Percentiles rank a stretch among this genome's conserved stretches.
These are phyloP conservation scores for Neodontobutis hainanensis DNA, from an alignment of 2,113 vertebrate genomes.

Conservation along the genomic window DNA sequence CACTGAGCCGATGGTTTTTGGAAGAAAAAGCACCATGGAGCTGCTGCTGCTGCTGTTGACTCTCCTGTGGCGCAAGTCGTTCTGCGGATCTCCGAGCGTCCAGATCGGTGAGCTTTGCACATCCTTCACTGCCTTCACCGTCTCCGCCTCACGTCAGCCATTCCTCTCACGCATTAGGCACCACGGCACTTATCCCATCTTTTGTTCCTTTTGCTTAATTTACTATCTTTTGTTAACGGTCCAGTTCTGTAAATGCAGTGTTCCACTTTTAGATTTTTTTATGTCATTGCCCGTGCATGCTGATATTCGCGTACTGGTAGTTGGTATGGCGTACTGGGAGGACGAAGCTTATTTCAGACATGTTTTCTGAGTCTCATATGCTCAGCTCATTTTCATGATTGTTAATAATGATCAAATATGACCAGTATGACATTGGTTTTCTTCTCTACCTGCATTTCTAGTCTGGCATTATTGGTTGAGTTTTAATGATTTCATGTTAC, in stretches of 20 bases:
- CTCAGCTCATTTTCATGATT: not conserved
- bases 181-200: not conserved
- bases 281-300: constrained; percentile 1
- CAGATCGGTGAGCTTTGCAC: constrained; percentile 61
- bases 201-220: not conserved
- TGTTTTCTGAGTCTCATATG: not conserved
- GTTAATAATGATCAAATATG: too few species aligned
- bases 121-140: not conserved
- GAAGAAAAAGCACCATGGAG: constrained; percentile 43
- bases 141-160: not conserved
- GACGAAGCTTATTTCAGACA: not conserved
- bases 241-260: not conserved
- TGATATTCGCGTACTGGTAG: not conserved
- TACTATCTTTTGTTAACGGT: not conserved
- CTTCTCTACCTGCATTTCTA: too few species aligned
- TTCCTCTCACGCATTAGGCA: not conserved
- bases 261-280: not conserved
- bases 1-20: not conserved
- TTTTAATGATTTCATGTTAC: too few species aligned
- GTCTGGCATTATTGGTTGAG: too few species aligned
- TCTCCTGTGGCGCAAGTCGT: constrained; percentile 45
- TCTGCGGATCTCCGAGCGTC: constrained; percentile 67
- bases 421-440: too few species aligned
- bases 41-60: constrained; percentile 48
- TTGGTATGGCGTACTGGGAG: not conserved